A percentile compares a stretch with the other conserved stretches of the same genome.
Evolutionary conservation across 2,113 vertebrate genomes (phyloP).

Genomic region (Caracal caracal): DNA sequence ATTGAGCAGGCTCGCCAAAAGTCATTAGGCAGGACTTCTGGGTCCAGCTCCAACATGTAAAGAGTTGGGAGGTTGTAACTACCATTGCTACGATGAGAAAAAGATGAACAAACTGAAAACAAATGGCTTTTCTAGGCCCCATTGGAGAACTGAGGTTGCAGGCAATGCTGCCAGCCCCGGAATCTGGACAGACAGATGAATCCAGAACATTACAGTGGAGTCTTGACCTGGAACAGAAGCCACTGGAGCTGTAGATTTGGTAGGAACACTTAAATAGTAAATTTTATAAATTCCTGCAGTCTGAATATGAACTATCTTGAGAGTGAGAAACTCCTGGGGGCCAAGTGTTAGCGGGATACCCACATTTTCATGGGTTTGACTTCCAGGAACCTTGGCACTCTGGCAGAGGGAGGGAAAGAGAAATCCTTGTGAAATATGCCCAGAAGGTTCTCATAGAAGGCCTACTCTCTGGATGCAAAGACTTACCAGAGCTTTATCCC

Average conservation of each 20-base stretch:
- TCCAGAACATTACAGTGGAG: background rate
- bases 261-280: background rate
- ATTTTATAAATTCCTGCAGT: background rate
- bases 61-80: background rate
- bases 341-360: background rate
- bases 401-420: background rate
- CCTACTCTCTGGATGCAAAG: background rate
- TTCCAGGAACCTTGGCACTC: background rate
- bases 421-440: background rate
- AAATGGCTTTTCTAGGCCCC: background rate
- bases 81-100: background rate
- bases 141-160: background rate
- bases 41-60: background rate
- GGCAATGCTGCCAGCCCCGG: background rate
- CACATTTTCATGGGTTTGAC: background rate
- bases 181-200: background rate
- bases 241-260: background rate
- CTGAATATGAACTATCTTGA: background rate
- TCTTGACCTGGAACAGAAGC: background rate
- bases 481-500: background rate
- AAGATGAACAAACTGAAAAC: background rate
- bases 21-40: background rate
- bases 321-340: background rate
- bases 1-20: constrained; percentile 11
- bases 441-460: background rate